Evolutionary conservation across 2,888 invertebrate genomes (phyloP).

Genomic region (Eulithis testata): DNA sequence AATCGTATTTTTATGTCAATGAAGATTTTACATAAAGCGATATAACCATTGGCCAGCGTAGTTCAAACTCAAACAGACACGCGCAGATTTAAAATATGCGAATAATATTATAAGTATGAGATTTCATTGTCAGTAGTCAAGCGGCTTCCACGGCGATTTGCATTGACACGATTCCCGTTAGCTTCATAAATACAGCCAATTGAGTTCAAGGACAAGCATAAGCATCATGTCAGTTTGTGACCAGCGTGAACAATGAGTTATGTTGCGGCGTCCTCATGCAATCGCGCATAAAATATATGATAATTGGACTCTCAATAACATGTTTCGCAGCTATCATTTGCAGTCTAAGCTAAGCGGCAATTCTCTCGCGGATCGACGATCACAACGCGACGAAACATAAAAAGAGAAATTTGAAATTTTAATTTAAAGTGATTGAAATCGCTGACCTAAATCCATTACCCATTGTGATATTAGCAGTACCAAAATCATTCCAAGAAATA

Average conservation of each 20-base stretch:
- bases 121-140: constrained; percentile 58
- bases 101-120: constrained; percentile 28
- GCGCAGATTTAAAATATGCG: constrained; percentile 23
- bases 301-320: constrained; percentile 74
- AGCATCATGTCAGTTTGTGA: constrained; percentile 77
- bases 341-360: constrained; percentile 32
- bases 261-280: constrained; percentile 77
- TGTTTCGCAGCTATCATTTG: constrained; percentile 54
- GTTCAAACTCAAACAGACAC: not conserved
- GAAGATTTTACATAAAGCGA: not conserved
- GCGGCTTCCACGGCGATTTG: constrained; percentile 69
- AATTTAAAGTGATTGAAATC: constrained; percentile 68
- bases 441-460: constrained; percentile 62
- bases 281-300: constrained; percentile 80
- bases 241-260: constrained; percentile 82
- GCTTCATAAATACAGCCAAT: constrained; percentile 78
- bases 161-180: constrained; percentile 81
- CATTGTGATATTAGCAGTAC: constrained; percentile 77
- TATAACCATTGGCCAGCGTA: not conserved
- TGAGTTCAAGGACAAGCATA: constrained; percentile 81
- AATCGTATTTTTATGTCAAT: not conserved
- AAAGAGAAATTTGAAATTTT: constrained; percentile 64
- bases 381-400: constrained; percentile 31
- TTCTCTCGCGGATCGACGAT: constrained; percentile 19
- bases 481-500: constrained; percentile 78